Evolutionary conservation across 1,140 invertebrate species (phyloP), one percentile per base, ranked within the genome.

Genomic region (Calephelis virginiensis): DNA sequence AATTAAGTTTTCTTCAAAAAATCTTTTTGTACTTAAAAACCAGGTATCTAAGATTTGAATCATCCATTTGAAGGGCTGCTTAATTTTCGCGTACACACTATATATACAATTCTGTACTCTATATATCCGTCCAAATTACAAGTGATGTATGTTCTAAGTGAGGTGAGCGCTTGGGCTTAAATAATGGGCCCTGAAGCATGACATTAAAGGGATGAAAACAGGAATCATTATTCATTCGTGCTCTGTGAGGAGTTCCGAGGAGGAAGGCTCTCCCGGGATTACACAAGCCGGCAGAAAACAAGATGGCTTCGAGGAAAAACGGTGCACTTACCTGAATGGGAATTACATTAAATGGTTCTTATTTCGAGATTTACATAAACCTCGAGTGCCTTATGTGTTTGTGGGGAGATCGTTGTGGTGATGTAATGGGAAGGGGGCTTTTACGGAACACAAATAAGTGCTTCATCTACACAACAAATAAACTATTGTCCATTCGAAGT

Each of bases 331-430:
- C 56, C 56, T 59, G 56, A 59, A 59, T 59, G 37, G 56, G 56
- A 59, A 59, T 38, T 59, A 59, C 56, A 59, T 59, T 59, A 59
- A 59, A 38, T 59, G 56, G 37, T 59, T 59, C 37, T 59, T 59
- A 59, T 13, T 59, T 40, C 28, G 37, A 40, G 56, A 59, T 59
- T 59, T 56, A 56, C 28, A 38, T 38, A 56, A 56, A 56, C 28
- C 17, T 56, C 2, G 53, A 56, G 53, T 28, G 28, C 8, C 12
- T 12, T 7, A 28, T 37, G 53, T 8, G 53, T 28, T 28, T 37
- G 53, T 6, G 53, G 6, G 17, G 6, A 8, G 10, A n/a, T 56
- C 28, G 17, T 37, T 6, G 8, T 43, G 10, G 17, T 14, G 8
- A 37, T 37, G 17, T 56, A 13, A 43, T 38, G 59, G n/a, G 6